Percentiles rank a stretch among this genome's conserved stretches.
phyloP scores from a whole-genome alignment of 2,113 vertebrate genomes.

The Pterocles orientalis region DNA sequence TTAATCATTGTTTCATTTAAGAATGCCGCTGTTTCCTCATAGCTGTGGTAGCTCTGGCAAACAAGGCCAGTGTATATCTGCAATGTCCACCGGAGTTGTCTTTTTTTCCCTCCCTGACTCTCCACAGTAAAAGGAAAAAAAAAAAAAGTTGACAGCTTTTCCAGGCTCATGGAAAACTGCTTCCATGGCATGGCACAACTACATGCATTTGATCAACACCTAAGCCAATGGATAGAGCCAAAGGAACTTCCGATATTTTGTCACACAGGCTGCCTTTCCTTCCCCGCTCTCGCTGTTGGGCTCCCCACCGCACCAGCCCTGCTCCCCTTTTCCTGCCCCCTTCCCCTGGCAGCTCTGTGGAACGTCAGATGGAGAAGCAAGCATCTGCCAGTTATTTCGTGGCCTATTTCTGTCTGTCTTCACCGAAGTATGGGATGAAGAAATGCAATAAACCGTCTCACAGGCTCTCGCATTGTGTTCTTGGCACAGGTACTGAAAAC shows the following conservation, averaged over 20 bases:
- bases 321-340: neutral
- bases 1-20: constrained; percentile 45
- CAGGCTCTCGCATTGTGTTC: constrained; percentile 32
- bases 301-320: neutral
- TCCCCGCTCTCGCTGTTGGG: accelerated
- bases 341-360: neutral
- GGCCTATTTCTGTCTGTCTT: neutral
- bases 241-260: neutral
- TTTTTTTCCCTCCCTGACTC: neutral
- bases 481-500: constrained; percentile 56
- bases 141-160: constrained; percentile 15
- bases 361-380: neutral
- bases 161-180: constrained; percentile 5
- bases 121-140: neutral
- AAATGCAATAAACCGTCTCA: constrained; percentile 40
- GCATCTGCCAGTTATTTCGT: neutral
- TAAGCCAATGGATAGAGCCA: neutral
- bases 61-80: neutral
- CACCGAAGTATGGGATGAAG: neutral
- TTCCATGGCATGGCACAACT: neutral
- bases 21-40: neutral
- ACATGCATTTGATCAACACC: neutral
- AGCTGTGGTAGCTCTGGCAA: neutral
- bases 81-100: neutral
- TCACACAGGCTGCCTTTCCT: neutral